Base-by-base conservation (phyloP, 2,797 vertebrate species). In the Harpia harpyja region DNA sequence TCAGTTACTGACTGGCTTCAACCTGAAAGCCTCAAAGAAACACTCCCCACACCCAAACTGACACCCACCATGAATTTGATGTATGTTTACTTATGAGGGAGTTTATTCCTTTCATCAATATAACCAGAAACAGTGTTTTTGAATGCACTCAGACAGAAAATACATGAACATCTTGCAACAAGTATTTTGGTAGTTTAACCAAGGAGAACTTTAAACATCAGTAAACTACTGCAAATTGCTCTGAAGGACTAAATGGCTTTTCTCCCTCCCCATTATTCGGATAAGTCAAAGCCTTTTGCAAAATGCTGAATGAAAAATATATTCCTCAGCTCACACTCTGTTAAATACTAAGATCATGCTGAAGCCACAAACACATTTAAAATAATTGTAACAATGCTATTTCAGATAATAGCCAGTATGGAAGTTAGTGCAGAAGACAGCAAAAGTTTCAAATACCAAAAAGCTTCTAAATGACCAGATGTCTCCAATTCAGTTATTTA, bases 121-220 rank as follows among this genome's bases (percentile, higher is more conserved):
- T 8, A 79, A 74, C 27, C 49, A 84, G 43, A 82, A 73, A 69
- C 1, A 54, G 12, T 12, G 2, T 1, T 4, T 85, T 30, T 9
- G 3, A 23, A 53, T 12, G 28, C 35, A 24, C 30, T 37, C 0
- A 0, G 43, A 48, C 8, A 57, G 48, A 70, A 87, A 76, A 80
- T 0, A 59, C 18, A 35, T 0, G 0, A 39, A 44, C 2, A 10
- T 39, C 27, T 70, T 27, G 32, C 35, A 73, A 43, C 20, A 39
- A 51, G 28, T 39, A 59, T 64, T 94, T 54, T n/a, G 15, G 25
- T 37, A 37, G 67, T 41, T 60, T 28, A 87, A 90, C 25, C 39
- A 86, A 30, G 25, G 57, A 61, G 56, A 81, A 60, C 22, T 70
- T 43, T 12, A 82, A 91, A 51, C n/a, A 48, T 39, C 54, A 57